Conservation (phyloP, 2,113 vertebrate genomes). For the Numida meleagris region DNA sequence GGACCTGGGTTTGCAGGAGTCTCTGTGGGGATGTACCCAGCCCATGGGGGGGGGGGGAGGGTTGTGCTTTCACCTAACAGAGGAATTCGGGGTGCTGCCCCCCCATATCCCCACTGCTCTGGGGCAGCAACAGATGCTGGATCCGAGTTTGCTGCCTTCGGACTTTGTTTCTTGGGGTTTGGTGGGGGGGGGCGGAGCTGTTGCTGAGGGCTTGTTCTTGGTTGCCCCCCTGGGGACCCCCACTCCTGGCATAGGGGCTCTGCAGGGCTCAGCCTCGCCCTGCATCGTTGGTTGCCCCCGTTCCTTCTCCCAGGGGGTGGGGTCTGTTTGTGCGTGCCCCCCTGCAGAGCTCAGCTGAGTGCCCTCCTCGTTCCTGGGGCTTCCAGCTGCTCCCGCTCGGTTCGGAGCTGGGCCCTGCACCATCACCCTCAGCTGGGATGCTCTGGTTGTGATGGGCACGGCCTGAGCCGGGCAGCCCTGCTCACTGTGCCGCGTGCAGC, state of each 20-base stretch:
- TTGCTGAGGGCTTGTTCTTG: too few relatives aligned
- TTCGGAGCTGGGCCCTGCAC: not conserved
- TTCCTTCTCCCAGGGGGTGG: accelerated
- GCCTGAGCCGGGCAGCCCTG: too few relatives aligned
- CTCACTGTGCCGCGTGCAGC: too few relatives aligned
- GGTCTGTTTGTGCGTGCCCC: not conserved
- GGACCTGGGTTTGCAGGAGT: accelerated
- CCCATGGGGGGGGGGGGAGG: too few relatives aligned
- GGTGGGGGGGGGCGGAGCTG: too few relatives aligned
- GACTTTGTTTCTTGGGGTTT: not conserved
- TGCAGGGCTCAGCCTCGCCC: not conserved
- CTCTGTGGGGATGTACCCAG: too few relatives aligned
- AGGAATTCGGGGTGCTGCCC: not conserved
- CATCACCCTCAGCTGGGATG: not conserved
- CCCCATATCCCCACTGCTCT: not conserved
- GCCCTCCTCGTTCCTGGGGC: too few relatives aligned
- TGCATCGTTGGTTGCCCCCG: not conserved
- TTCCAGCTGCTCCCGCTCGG: not conserved
- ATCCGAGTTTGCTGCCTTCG: not conserved
- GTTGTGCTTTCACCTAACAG: not conserved
- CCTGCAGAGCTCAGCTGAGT: too few relatives aligned
- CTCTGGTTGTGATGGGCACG: not conserved
- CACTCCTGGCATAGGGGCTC: accelerated
- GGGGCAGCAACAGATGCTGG: not conserved
- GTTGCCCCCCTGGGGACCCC: not conserved